Evolutionary conservation across 2,113 vertebrate genomes (phyloP).

Genomic region (Peromyscus leucopus): DNA sequence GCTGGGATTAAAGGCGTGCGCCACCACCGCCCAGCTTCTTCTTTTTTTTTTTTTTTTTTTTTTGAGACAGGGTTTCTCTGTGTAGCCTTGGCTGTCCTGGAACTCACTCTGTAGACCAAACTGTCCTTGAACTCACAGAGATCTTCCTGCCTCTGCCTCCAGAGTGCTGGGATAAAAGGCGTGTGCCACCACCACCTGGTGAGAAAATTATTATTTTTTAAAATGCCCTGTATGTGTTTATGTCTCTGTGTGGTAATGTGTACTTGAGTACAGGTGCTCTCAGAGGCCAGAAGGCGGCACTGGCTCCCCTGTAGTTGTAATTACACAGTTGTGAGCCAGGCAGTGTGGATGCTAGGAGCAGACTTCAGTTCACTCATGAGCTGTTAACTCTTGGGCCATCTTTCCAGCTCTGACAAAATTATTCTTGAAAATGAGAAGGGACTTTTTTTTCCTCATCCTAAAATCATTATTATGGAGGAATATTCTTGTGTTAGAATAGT

Average conservation of each 20-base stretch:
- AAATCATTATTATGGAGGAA: neutral
- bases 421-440: neutral
- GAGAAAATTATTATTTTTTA: neutral
- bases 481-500: neutral
- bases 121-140: neutral
- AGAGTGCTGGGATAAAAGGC: neutral
- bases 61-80: neutral
- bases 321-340: neutral
- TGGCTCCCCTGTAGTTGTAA: neutral
- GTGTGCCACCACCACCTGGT: neutral
- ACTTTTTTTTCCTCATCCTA: neutral
- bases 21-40: accelerated
- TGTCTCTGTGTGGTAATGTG: neutral
- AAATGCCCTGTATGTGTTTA: neutral
- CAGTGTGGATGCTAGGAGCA: neutral
- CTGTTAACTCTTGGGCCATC: no score
- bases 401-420: neutral
- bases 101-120: neutral
- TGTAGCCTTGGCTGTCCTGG: neutral
- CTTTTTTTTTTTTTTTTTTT: neutral
- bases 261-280: neutral
- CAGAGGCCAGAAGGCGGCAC: neutral
- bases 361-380: neutral
- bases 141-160: neutral
- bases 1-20: neutral